A percentile compares a stretch with the other conserved stretches of the same genome.
Evolutionary conservation across 1,140 invertebrate genomes (phyloP).

Genomic region (Himalopsyche phryganea): DNA sequence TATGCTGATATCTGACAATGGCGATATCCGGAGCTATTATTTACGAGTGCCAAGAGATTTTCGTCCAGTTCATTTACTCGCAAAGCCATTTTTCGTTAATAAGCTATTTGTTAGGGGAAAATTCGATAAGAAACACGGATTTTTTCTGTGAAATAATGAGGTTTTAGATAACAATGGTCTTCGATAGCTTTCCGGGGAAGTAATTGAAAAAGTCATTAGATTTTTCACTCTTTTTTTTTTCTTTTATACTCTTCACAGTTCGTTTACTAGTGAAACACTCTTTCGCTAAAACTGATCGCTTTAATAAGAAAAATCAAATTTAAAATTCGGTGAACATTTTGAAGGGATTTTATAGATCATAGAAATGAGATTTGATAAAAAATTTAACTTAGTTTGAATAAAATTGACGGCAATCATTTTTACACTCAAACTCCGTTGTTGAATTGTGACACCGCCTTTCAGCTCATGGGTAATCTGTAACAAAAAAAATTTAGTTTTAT

Average conservation of each 20-base stretch:
- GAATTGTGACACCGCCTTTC: too few relatives aligned
- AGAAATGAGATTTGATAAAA: too few relatives aligned
- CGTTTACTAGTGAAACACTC: conserved; percentile 3
- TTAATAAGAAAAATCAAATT: too few relatives aligned
- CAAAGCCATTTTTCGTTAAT: conserved; percentile 24
- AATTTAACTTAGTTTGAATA: too few relatives aligned
- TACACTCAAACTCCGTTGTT: too few relatives aligned
- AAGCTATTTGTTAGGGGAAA: conserved; percentile 24
- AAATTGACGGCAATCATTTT: too few relatives aligned
- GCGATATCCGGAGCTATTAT: conserved; percentile 11
- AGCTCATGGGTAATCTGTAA: too few relatives aligned
- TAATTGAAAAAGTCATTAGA: conserved; percentile 32
- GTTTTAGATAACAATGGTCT: conserved; percentile 4
- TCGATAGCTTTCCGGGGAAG: conserved; percentile 8
- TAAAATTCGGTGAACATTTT: too few relatives aligned
- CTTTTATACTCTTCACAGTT: conserved; percentile 13
- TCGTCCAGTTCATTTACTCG: conserved; percentile 26
- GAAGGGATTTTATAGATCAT: too few relatives aligned
- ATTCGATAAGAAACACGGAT: conserved; percentile 8
- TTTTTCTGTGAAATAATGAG: conserved; percentile 12
- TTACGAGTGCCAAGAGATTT: conserved; percentile 12
- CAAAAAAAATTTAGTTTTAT: too few relatives aligned
- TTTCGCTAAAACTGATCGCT: too few relatives aligned
- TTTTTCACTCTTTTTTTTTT: conserved; percentile 9
- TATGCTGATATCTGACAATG: conserved; percentile 10